Evolutionary conservation across 2,113 vertebrate species (phyloP), one percentile per base, ranked within the genome.

Genomic region (Nycticorax nycticorax): DNA sequence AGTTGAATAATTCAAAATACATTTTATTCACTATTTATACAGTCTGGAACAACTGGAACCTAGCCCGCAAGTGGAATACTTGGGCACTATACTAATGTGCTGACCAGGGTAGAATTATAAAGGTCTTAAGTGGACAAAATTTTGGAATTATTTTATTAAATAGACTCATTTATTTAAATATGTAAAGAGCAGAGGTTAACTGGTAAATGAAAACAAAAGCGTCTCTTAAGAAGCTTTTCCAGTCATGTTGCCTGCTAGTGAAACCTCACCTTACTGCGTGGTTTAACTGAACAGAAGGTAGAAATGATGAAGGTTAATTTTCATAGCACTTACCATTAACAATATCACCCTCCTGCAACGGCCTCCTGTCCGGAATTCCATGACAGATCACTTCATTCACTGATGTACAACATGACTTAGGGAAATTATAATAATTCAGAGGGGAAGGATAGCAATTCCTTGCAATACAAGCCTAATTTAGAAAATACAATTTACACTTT

Each of bases 381-480:
- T 99, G 99, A 97, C 99, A 99, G 97, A 99, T 99, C 66, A 99
- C 99, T 98, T 99, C 99, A 77, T 99, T 99, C 94, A 99, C 99
- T 56, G 99, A 99, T 2, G 99, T 99, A 97, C 99, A 99, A 98
- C 99, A 99, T 3, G 99, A 99, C 98, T 99, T 99, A 13, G 99
- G 99, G 80, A 99, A 99, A 98, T 99, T 99, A 97, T 99, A 99
- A 93, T 99, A 99, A 98, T 99, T 99, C 95, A 99, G 97, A 50
- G 99, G 99, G 57, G 99, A 99, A 72, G 99, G 99, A 96, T 99
- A 99, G 97, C 99, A 99, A 93, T 99, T 99, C 97, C 99, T 99
- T 66, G 99, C 98, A 96, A 98, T 99, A 89, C 99, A 99, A 84
- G 99, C 99, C 99, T 99, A 92, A 93, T 92, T n/a, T 79, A 85